These are phyloP conservation scores for Anagyrus pseudococci DNA, from an alignment of 2,888 invertebrate species.

Conservation along the genomic window DNA sequence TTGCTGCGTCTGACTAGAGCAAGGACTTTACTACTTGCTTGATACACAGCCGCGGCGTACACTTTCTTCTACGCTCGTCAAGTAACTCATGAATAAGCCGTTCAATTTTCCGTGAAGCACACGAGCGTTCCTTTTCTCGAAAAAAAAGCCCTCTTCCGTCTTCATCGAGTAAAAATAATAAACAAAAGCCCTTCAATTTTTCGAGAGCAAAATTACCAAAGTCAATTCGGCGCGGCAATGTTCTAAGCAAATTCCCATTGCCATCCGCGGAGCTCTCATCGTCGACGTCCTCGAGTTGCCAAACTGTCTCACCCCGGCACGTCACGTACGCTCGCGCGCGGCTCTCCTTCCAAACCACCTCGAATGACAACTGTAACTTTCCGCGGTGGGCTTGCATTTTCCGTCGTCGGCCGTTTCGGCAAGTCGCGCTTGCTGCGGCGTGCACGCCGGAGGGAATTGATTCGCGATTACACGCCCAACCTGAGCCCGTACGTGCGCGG, in stretches of 20 bases:
- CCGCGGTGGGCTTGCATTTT: neutral
- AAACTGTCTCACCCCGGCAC: neutral
- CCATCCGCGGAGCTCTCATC: too few species aligned
- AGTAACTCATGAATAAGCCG: too few species aligned
- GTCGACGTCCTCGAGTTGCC: neutral
- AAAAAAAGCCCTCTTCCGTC: too few species aligned
- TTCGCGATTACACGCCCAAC: constrained; percentile 20
- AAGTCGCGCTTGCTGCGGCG: too few species aligned
- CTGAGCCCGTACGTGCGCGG: constrained; percentile 9
- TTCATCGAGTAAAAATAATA: too few species aligned
- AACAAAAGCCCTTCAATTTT: too few species aligned
- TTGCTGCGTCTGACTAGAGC: constrained; percentile 21
- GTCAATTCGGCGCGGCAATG: too few species aligned
- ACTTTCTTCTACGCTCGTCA: too few species aligned
- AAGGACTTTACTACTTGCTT: constrained; percentile 26
- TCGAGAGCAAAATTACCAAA: too few species aligned
- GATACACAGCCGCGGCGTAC: neutral
- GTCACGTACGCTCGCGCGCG: neutral
- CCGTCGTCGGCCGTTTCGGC: constrained; percentile 5
- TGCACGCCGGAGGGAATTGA: constrained; percentile 15
- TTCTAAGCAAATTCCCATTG: too few species aligned
- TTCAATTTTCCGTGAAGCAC: too few species aligned
- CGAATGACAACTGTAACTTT: neutral
- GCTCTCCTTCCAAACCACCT: neutral
- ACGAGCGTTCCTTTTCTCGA: too few species aligned